Evolutionary conservation across 2,113 vertebrate genomes (phyloP).

Genomic region (Elgaria multicarinata): DNA sequence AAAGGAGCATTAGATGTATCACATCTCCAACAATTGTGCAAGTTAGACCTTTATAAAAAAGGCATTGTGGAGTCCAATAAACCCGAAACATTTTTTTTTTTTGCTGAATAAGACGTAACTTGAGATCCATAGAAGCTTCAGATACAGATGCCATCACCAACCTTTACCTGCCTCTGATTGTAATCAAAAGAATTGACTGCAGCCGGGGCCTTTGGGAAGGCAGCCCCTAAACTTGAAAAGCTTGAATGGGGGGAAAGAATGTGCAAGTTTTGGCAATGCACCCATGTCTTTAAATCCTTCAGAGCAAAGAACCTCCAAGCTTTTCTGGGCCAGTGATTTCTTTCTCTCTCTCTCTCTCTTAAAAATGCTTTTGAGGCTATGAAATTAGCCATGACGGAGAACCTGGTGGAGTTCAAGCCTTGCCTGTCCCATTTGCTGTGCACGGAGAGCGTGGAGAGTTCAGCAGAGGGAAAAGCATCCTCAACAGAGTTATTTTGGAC

Average conservation of each 20-base stretch:
- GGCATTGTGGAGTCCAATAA: too few relatives aligned
- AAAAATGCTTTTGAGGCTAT: slow-evolving; percentile 38
- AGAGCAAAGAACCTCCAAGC: background rate
- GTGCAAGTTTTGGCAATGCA: slow-evolving; percentile 8
- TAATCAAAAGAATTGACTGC: background rate
- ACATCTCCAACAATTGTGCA: too few relatives aligned
- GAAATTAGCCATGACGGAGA: slow-evolving; percentile 30
- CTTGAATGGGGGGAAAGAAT: background rate
- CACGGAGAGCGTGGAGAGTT: slow-evolving; percentile 33
- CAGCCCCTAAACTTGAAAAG: background rate
- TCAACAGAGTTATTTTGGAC: slow-evolving; percentile 64
- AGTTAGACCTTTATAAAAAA: too few relatives aligned
- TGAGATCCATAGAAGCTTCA: too few relatives aligned
- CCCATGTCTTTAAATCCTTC: slow-evolving; percentile 22
- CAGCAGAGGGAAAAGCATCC: slow-evolving; percentile 17
- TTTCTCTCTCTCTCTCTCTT: background rate
- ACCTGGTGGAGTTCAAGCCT: slow-evolving; percentile 31
- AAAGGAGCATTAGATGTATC: too few relatives aligned
- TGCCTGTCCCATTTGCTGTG: slow-evolving; percentile 24
- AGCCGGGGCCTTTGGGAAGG: background rate
- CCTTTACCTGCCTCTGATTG: background rate
- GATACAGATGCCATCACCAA: background rate
- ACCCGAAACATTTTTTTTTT: too few relatives aligned
- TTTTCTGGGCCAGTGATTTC: background rate
- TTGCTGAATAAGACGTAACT: too few relatives aligned